These are phyloP conservation scores for Muscidifurax raptorellus DNA, from an alignment of 1,140 invertebrate genomes.

Conservation along the genomic window DNA sequence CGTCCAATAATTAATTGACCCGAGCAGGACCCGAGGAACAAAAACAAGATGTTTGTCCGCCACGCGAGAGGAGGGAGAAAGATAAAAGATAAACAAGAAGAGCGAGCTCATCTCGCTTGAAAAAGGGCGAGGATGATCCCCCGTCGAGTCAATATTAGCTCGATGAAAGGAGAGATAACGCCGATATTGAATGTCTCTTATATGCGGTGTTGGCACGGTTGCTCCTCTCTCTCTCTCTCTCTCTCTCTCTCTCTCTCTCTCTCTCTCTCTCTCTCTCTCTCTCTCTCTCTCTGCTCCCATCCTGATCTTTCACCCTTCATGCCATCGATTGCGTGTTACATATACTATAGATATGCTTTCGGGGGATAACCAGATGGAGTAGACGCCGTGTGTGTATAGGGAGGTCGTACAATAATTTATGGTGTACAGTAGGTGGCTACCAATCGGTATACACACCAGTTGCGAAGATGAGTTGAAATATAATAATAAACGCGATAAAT, in stretches of 20 bases:
- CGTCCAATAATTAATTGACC: slow-evolving; percentile 41
- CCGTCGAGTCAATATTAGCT: slow-evolving; percentile 70
- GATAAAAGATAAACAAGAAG: background rate
- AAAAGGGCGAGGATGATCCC: slow-evolving; percentile 48
- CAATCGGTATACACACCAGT: too few relatives aligned
- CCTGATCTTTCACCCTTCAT: slow-evolving; percentile 1
- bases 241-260: too few relatives aligned
- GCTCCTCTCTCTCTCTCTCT: too few relatives aligned
- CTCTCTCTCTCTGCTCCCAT: too few relatives aligned
- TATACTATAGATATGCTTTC: too few relatives aligned
- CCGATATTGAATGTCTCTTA: slow-evolving; percentile 71
- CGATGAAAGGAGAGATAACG: slow-evolving; percentile 69
- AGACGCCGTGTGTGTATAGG: too few relatives aligned
- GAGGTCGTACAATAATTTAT: too few relatives aligned
- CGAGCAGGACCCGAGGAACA: background rate
- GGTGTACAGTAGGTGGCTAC: too few relatives aligned
- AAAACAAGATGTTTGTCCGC: slow-evolving; percentile 51
- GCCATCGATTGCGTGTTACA: background rate
- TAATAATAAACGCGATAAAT: too few relatives aligned
- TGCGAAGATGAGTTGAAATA: too few relatives aligned
- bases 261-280: too few relatives aligned
- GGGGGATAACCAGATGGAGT: too few relatives aligned
- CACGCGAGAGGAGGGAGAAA: slow-evolving; percentile 31
- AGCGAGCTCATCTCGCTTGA: background rate
- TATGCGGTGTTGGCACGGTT: slow-evolving; percentile 39